Evolutionary conservation across 2,797 vertebrate genomes (phyloP), one percentile per base, ranked within the genome.

Genomic region (Coilia nasus): DNA sequence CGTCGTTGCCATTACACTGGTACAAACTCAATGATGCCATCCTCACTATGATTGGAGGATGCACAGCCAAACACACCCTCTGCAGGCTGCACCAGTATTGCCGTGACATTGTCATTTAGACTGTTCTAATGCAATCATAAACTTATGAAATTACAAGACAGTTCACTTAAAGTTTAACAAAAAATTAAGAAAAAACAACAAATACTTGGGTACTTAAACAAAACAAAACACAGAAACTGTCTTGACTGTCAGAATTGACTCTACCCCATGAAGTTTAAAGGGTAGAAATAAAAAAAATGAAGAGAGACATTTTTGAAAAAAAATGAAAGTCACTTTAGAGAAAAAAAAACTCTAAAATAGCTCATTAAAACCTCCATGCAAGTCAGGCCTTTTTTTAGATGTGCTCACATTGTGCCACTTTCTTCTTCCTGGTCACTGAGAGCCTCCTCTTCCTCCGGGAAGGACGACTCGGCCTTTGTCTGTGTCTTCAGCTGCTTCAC

Each of bases 401-500:
- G 59, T 19, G 62, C 81, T 87, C 89, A 87, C 90, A 93, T 95
- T 41, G 93, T 92, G 47, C 90, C 90, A 91, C 91, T 54, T 54
- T 54, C 92, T 23, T 95, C 94, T 84, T 94, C 94, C 86, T 89
- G 89, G 86, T 95, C 95, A 11, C 82, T 91, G 0, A 90, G 86
- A 2, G 89, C 92, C 84, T 91, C 89, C 56, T 96, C 96, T 90
- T 97, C 96, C 84, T 97, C 96, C 44, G 93, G 95, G 83, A 97
- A 95, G 0, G 92, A 88, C 0, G 94, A 95, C 0, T 93, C 91
- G 0, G 94, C 91, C 5, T 94, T 94, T 14, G 89, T 95, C 91
- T 95, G 95, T 56, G 88, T 95, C 92, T 96, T 96, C 91, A 95
- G 90, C 50, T 94, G 94, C 87, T 96, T 96, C 89, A 94, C 92